Evolutionary conservation across 2,113 vertebrate genomes (phyloP), one percentile per base, ranked within the genome.

Genomic region (Petromus typicus): DNA sequence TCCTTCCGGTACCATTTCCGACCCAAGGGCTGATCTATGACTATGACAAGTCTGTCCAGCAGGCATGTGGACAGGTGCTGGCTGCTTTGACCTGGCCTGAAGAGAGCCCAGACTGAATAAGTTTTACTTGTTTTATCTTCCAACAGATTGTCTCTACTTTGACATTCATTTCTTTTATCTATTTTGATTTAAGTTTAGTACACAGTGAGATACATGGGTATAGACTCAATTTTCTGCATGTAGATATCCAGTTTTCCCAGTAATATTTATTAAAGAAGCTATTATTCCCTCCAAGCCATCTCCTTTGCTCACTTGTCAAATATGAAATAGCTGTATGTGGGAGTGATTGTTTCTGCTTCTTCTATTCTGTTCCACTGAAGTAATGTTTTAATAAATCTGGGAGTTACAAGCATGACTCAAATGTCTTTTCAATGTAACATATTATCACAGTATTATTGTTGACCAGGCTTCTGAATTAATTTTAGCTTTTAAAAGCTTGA

Each of bases 401-500:
- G 83, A 83, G 14, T 48, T 84, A 71, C n/a, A 22, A 12, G 27
- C 43, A 57, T 63, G 43, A 96, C 43, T 69, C 82, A 18, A 37
- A 48, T 56, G 43, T 81, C 87, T 82, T 93, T 90, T 78, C 32
- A 56, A 30, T 76, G n/a, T 3, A 81, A 90, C 3, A n/a, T 61
- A 37, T 2, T 67, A 78, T 61, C 57, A 78, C 76, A 94, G 43
- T 48, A 71, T 57, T 78, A 88, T 23, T 22, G 45, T 40, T 16
- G 83, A 79, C 3, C 12, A 56, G 25, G 22, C 37, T 80, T 81
- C 73, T 11, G 17, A 54, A 67, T 45, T 69, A 61, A 83, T 43
- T 57, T 84, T 80, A 48, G 22, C 73, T 8, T 89, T 94, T 10
- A 88, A 88, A 82, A 79, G 64, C 59, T 73, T 84, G 37, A 84